phyloP scores from a whole-genome alignment of 1,140 invertebrate genomes.

The Papilio helenus region DNA sequence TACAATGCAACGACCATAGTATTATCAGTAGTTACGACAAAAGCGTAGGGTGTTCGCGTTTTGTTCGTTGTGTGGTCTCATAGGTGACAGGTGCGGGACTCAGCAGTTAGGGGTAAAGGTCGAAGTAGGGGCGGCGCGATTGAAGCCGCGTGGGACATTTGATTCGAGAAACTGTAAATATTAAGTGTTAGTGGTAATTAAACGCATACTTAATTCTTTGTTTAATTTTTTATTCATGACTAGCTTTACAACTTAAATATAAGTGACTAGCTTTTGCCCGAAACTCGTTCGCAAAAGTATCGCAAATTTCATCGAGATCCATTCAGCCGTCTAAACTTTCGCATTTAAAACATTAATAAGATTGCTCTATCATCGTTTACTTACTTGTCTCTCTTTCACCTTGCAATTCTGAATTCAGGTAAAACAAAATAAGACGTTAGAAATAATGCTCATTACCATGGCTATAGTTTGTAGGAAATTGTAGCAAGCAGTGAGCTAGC shows the following conservation, averaged over 20 bases:
- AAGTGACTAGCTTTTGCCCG: too few species aligned
- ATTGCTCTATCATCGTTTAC: too few species aligned
- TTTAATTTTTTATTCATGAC: too few species aligned
- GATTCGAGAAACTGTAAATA: neutral
- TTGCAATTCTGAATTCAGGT: neutral
- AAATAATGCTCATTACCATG: neutral
- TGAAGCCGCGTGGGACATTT: constrained; percentile 1
- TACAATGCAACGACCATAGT: constrained; percentile 3
- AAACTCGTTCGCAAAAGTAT: too few species aligned
- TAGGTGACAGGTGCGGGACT: constrained; percentile 5
- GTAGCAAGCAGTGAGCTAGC: neutral
- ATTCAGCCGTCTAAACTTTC: too few species aligned
- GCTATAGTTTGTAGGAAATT: neutral
- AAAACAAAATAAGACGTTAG: neutral
- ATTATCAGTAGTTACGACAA: constrained; percentile 16
- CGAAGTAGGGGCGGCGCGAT: neutral
- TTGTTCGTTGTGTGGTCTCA: constrained; percentile 14
- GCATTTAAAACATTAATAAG: too few species aligned
- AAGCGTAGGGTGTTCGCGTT: neutral
- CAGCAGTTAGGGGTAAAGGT: neutral
- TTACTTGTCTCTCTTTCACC: too few species aligned
- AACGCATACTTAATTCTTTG: too few species aligned
- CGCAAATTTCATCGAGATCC: too few species aligned
- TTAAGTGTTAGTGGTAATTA: too few species aligned
- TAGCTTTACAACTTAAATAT: too few species aligned